These are phyloP conservation scores for Branchipolynoe longqiensis DNA, from an alignment of 2,888 invertebrate species.

Conservation along the genomic window DNA sequence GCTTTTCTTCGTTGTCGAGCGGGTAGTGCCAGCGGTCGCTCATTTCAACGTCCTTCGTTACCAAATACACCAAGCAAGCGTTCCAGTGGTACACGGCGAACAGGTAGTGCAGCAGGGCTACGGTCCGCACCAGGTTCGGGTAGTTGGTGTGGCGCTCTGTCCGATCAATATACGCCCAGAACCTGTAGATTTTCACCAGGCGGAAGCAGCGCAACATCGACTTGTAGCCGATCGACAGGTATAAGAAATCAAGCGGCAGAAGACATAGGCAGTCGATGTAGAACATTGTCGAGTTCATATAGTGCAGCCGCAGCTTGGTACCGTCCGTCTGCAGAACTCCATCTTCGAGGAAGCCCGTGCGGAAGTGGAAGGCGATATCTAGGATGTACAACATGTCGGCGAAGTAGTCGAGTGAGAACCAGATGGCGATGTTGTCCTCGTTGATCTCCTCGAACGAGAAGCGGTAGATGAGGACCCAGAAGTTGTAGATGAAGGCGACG, in stretches of 20 bases:
- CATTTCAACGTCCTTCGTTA: conserved; percentile 68
- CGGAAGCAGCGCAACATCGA: conserved; percentile 97
- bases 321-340: conserved; percentile 98
- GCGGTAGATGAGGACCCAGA: conserved; percentile 82
- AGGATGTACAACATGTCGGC: conserved; percentile 97
- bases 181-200: conserved; percentile 97
- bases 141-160: conserved; percentile 99
- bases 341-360: conserved; percentile 98
- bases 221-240: conserved; percentile 96
- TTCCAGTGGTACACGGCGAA: conserved; percentile 99
- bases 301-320: conserved; percentile 95
- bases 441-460: conserved; percentile 98
- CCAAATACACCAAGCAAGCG: conserved; percentile 97
- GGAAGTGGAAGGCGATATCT: conserved; percentile 98
- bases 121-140: conserved; percentile 91
- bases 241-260: conserved; percentile 97
- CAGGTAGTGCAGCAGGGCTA: conserved; percentile 88
- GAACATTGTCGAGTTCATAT: conserved; percentile 98
- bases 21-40: conserved; percentile 73
- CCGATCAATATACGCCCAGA: conserved; percentile 99
- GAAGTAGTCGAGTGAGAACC: conserved; percentile 98
- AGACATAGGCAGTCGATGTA: conserved; percentile 99
- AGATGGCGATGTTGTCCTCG: conserved; percentile 91
- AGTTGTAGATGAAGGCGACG: conserved; percentile 81
- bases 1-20: conserved; percentile 73